A percentile compares a stretch with the other conserved stretches of the same genome.
Conservation (phyloP, 1,140 invertebrate genomes). For the Lycorma delicatula region DNA sequence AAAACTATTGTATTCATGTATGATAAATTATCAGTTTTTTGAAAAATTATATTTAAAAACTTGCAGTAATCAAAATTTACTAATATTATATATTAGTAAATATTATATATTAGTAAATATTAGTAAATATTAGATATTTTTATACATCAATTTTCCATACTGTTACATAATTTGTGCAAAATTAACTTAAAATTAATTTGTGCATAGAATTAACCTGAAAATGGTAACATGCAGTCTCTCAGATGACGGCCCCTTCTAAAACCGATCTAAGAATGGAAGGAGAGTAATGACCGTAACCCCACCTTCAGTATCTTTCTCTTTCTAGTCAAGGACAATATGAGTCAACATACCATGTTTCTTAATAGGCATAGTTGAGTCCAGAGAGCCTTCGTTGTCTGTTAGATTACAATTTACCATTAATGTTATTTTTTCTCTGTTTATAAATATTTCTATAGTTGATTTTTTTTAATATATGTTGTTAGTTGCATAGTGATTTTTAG, state of each 20-base stretch:
- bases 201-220: no score
- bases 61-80: no score
- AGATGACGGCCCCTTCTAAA: neutral
- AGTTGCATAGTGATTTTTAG: neutral
- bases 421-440: neutral
- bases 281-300: neutral
- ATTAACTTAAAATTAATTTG: no score
- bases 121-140: no score
- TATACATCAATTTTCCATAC: no score
- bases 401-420: neutral
- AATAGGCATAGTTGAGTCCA: neutral
- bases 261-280: neutral
- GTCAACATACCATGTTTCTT: neutral
- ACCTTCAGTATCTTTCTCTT: neutral
- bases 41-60: no score
- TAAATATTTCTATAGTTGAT: neutral
- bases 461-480: neutral
- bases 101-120: no score
- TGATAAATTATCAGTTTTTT: no score
- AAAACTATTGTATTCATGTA: no score
- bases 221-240: neutral
- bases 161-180: no score
- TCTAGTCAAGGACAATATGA: neutral
- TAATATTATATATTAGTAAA: no score
- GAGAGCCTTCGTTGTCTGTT: neutral